Conservation (phyloP, 2,888 invertebrate species). For the Synergus umbraculus region DNA sequence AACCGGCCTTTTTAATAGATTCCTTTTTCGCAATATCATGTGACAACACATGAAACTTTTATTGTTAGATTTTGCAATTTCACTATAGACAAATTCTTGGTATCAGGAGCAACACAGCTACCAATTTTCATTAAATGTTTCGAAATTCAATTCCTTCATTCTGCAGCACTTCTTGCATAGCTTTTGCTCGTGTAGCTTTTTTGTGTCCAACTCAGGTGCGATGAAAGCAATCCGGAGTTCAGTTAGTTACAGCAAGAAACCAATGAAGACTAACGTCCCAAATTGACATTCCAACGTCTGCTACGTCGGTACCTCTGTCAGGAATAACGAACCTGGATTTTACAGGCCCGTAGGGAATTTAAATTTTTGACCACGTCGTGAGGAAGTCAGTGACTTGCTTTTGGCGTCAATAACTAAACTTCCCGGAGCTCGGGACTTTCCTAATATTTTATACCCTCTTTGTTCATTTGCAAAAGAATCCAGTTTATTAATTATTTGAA, state of each 20-base stretch:
- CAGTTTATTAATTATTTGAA: neutral
- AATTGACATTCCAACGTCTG: conserved; percentile 65
- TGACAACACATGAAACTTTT: no score
- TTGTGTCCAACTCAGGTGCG: conserved; percentile 67
- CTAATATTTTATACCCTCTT: neutral
- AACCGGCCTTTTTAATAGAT: no score
- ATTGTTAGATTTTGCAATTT: no score
- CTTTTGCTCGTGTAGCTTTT: conserved; percentile 46
- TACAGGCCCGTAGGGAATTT: conserved; percentile 36
- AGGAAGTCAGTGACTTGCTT: conserved; percentile 68
- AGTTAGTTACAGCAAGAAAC: conserved; percentile 63
- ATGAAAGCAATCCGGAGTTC: conserved; percentile 64
- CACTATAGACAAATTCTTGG: no score
- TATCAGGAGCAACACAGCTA: no score
- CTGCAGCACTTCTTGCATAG: conserved; percentile 57
- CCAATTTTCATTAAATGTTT: conserved; percentile 50
- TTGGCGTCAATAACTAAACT: neutral
- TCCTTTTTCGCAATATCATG: no score
- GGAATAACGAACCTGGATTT: conserved; percentile 61
- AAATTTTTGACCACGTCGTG: conserved; percentile 60
- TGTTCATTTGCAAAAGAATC: neutral
- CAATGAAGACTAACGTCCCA: conserved; percentile 74
- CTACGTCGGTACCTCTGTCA: conserved; percentile 69
- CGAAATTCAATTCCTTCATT: conserved; percentile 55
- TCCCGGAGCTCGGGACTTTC: neutral